These are phyloP conservation scores for Tetramorium parvispinum DNA, from an alignment of 1,140 invertebrate genomes.

Conservation along the genomic window DNA sequence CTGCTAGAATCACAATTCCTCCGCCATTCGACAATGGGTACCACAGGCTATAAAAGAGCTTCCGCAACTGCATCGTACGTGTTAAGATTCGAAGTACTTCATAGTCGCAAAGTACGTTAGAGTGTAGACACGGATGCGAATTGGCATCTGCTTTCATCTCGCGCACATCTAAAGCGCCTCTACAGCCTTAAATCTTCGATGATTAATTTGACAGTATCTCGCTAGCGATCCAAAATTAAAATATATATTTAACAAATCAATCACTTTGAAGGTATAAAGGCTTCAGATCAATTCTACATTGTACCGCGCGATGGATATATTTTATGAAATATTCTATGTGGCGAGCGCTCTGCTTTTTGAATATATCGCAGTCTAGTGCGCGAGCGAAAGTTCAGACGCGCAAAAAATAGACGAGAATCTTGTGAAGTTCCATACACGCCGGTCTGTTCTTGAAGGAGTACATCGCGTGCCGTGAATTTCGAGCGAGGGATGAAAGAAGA, in stretches of 20 bases:
- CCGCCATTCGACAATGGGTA: conserved; percentile 55
- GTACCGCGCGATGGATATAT: background rate
- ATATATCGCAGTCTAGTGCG: conserved; percentile 3
- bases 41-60: conserved; percentile 56
- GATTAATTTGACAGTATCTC: background rate
- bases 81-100: conserved; percentile 57
- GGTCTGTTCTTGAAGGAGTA: conserved; percentile 9
- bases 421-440: conserved; percentile 41
- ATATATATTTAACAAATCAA: background rate
- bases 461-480: conserved; percentile 61
- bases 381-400: conserved; percentile 20
- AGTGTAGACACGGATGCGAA: conserved; percentile 45
- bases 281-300: background rate
- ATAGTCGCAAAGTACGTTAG: conserved; percentile 60
- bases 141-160: conserved; percentile 47
- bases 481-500: background rate
- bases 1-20: conserved; percentile 65
- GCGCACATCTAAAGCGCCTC: background rate
- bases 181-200: background rate
- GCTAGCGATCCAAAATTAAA: background rate
- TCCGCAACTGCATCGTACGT: conserved; percentile 55
- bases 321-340: background rate
- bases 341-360: conserved; percentile 1
- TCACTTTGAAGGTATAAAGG: background rate
- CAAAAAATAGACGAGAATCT: conserved; percentile 37